phyloP scores from a whole-genome alignment of 2,113 vertebrate species.

The Eolophus roseicapilla region DNA sequence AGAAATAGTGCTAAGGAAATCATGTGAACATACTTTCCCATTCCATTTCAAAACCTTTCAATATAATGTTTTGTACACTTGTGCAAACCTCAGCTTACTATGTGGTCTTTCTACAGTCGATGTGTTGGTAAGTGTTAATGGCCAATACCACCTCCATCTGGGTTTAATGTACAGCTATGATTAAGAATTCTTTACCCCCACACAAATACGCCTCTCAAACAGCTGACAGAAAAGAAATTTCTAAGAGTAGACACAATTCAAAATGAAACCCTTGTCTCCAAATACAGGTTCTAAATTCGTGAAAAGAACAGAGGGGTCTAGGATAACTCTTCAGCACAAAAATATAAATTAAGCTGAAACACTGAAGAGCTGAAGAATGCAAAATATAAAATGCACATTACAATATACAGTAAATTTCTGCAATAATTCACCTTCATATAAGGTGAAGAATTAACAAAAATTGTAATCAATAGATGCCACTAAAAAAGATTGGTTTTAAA shows the following conservation, averaged over 20 bases:
- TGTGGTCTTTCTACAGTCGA: background rate
- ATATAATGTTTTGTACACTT: background rate
- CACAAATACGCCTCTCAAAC: background rate
- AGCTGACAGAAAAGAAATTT: background rate
- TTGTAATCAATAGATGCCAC: background rate
- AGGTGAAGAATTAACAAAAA: background rate
- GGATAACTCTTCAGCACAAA: background rate
- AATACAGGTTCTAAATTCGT: background rate
- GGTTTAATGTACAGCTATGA: background rate
- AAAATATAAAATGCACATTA: background rate
- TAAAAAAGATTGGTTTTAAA: background rate
- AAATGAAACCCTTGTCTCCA: background rate
- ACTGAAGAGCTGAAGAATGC: background rate
- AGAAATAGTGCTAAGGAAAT: background rate
- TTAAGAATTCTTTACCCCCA: background rate
- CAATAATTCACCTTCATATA: background rate
- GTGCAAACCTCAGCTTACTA: background rate
- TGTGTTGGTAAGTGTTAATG: background rate
- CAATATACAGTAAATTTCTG: background rate
- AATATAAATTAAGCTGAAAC: background rate
- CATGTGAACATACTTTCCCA: rapidly evolving
- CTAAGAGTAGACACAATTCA: background rate
- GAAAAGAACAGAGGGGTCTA: background rate
- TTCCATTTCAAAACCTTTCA: background rate
- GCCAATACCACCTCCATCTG: background rate